Evolutionary conservation across 2,113 vertebrate genomes (phyloP).

Genomic region (Psittacula cyanocephala): DNA sequence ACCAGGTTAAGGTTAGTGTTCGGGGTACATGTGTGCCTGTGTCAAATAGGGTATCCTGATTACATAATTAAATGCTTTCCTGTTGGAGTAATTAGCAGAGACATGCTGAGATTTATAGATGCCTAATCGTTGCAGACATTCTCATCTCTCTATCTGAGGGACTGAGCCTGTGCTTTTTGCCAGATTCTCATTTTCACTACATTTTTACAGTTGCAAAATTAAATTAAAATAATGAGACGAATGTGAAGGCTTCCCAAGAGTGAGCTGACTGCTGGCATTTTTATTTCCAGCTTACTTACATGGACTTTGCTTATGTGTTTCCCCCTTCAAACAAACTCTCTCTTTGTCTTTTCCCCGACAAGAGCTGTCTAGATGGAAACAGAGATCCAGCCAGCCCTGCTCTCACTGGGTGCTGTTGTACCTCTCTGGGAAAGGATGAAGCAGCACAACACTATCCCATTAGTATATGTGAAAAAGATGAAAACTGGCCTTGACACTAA

Average conservation of each 20-base stretch:
- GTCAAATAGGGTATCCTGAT: slow-evolving; percentile 1
- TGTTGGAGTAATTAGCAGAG: slow-evolving; percentile 37
- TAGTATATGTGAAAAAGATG: not conserved
- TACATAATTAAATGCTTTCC: slow-evolving; percentile 48
- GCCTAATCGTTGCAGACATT: not conserved
- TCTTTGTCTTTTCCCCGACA: not conserved
- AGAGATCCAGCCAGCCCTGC: not conserved
- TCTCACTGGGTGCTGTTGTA: not conserved
- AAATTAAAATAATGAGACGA: not conserved
- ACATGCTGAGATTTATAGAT: slow-evolving; percentile 38
- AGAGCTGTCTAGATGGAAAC: not conserved
- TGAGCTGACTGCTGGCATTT: not conserved
- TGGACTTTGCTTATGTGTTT: not conserved
- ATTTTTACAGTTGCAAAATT: slow-evolving; percentile 34
- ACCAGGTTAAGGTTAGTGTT: slow-evolving; percentile 25
- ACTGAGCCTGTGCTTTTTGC: slow-evolving; percentile 1
- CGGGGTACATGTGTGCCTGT: not conserved
- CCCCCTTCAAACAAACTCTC: not conserved
- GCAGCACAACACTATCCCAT: not conserved
- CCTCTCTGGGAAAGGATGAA: not conserved
- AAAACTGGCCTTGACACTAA: not conserved
- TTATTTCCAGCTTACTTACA: not conserved
- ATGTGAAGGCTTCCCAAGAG: not conserved
- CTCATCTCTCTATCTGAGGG: not conserved
- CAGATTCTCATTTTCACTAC: slow-evolving; percentile 3